Base-by-base conservation (phyloP, 2,888 invertebrate species). In the Cremastinae sp. region DNA sequence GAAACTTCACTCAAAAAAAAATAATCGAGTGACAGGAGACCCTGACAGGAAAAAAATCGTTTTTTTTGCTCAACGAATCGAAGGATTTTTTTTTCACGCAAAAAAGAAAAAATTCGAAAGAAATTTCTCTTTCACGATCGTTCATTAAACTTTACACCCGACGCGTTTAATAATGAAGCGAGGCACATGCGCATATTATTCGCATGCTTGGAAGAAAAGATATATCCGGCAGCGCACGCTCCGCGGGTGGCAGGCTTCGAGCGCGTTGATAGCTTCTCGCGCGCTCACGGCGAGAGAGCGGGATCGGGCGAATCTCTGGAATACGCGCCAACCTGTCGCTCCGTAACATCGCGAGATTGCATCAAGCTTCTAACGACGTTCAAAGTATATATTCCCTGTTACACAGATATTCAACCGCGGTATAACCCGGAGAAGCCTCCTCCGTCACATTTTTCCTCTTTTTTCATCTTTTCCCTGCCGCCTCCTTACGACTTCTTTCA, bases 111-210 rank as follows among this genome's bases (percentile, higher is more conserved):
- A 22, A 55, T 20, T 1, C 12, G 10, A 16, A 53, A 53, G 14
- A 55, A 70, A 45, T n/a, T 10, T 62, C 61, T 65, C 14, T 56
- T 65, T 62, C 22, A 18, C 49, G 62, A 70, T 70, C 75, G 75
- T 75, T 71, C 71, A 45, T 75, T 75, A 71, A 68, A 68, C 68
- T 72, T 75, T 68, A 62, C 72, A 72, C 72, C 70, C 62, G 51
- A 43, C 56, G 75, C 55, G 66, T 72, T 75, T 72, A 75, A 75
- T 72, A 72, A 75, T 72, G 41, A 41, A 66, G 47, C 49, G 12
- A 71, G 53, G 49, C 39, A 41, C 53, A 45, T 66, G 65, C 59
- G 65, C 65, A 56, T 75, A 73, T 77, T 73, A 68, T 73, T 73
- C 62, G 66, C 79, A 66, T 70, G 69, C 39, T 8, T 18, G 20